phyloP scores from a whole-genome alignment of 2,797 vertebrate species.

The Myotis findleyi region DNA sequence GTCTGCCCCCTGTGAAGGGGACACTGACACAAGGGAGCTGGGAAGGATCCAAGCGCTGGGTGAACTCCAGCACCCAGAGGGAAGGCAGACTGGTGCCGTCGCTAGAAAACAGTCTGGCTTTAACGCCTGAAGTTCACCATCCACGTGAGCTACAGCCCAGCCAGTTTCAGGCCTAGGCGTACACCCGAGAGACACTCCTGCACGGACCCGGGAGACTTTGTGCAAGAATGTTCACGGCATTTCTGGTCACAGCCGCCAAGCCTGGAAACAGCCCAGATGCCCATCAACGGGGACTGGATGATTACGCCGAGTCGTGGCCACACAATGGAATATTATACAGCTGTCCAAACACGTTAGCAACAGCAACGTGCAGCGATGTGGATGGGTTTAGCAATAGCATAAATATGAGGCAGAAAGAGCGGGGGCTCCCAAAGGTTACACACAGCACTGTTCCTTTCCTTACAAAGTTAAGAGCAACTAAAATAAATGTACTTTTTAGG shows the following conservation, averaged over 20 bases:
- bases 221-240: not conserved
- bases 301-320: not conserved
- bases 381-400: not conserved
- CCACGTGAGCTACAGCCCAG: fast-evolving
- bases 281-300: not conserved
- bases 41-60: not conserved
- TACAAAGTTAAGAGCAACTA: not conserved
- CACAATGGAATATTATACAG: slow-evolving; percentile 68
- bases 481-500: not conserved
- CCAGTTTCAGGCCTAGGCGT: not conserved
- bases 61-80: not conserved
- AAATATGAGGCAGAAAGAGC: not conserved
- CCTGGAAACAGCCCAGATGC: slow-evolving; percentile 49
- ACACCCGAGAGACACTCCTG: not conserved
- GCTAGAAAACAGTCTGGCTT: not conserved
- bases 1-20: not conserved
- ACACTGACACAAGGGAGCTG: fast-evolving
- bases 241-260: not conserved
- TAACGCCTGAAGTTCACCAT: not conserved
- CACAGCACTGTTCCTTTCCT: not conserved
- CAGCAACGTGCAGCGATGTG: not conserved
- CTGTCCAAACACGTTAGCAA: slow-evolving; percentile 60
- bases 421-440: not conserved
- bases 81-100: not conserved
- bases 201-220: fast-evolving